A percentile compares a stretch with the other conserved stretches of the same genome.
Conservation (phyloP, 2,888 invertebrate genomes). For the Pseudeuparius sepicola region DNA sequence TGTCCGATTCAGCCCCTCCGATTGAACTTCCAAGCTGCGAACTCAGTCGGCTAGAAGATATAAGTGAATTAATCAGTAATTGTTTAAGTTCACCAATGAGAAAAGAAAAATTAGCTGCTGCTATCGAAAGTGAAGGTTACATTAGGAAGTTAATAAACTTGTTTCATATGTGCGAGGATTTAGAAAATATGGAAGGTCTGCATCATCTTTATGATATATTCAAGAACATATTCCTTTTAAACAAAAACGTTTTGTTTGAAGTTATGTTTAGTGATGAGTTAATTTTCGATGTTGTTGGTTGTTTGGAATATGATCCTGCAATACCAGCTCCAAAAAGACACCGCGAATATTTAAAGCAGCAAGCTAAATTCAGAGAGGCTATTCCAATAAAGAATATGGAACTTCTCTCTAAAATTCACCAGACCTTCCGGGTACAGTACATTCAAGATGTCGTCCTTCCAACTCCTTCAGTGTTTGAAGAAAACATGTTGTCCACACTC, state of each 20-base stretch:
- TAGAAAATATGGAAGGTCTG: slow-evolving; percentile 88
- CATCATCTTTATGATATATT: slow-evolving; percentile 97
- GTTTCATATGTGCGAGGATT: slow-evolving; percentile 95
- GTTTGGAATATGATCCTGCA: slow-evolving; percentile 94
- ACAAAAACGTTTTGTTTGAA: slow-evolving; percentile 94
- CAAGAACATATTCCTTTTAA: slow-evolving; percentile 96
- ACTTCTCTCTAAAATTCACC: slow-evolving; percentile 95
- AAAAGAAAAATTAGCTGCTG: slow-evolving; percentile 89
- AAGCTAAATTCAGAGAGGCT: slow-evolving; percentile 86
- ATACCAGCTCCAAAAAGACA: slow-evolving; percentile 81
- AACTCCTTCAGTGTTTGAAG: slow-evolving; percentile 97
- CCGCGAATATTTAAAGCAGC: slow-evolving; percentile 88
- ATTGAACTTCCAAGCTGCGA: slow-evolving; percentile 94
- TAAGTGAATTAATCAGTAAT: slow-evolving; percentile 83
- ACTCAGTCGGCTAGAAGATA: slow-evolving; percentile 85
- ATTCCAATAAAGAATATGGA: slow-evolving; percentile 94
- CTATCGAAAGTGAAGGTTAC: slow-evolving; percentile 89
- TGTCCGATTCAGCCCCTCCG: slow-evolving; percentile 88
- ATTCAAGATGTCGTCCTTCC: slow-evolving; percentile 98
- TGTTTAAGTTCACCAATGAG: slow-evolving; percentile 81
- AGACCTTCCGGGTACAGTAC: slow-evolving; percentile 99
- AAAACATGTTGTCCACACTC: slow-evolving; percentile 94
- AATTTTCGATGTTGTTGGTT: slow-evolving; percentile 96
- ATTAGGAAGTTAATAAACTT: slow-evolving; percentile 89
- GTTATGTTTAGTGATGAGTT: slow-evolving; percentile 96